Percentiles rank a stretch among this genome's conserved stretches.
These are phyloP conservation scores for Crotalus adamanteus DNA, from an alignment of 2,797 vertebrate genomes.

Conservation along the genomic window DNA sequence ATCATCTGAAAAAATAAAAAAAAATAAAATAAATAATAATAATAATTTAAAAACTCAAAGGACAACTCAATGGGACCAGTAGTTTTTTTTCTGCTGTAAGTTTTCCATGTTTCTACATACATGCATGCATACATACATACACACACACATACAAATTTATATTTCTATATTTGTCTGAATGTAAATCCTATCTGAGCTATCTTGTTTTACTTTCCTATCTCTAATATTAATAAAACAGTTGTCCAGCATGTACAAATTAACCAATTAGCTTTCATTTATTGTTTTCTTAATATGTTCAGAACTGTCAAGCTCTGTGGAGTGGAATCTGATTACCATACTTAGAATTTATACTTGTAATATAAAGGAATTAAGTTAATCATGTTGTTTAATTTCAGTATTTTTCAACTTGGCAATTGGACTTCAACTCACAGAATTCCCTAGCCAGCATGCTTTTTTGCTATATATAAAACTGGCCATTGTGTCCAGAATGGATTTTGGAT, in stretches of 20 bases:
- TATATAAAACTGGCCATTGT: not conserved
- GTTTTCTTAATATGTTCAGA: not conserved
- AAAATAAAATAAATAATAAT: not conserved
- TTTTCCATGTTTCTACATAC: not conserved
- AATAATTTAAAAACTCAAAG: not conserved
- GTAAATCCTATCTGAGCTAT: not conserved
- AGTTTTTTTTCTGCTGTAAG: not conserved
- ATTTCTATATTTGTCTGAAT: not conserved
- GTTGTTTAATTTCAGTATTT: not conserved
- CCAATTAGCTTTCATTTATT: not conserved
- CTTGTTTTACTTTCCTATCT: too few relatives aligned
- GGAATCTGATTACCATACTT: not conserved
- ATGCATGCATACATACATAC: too few relatives aligned
- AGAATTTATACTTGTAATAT: not conserved
- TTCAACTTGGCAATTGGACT: not conserved
- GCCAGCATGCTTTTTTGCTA: not conserved
- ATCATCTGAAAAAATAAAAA: not conserved
- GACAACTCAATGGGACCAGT: not conserved
- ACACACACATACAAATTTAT: not conserved
- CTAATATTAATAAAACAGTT: not conserved
- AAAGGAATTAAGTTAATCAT: not conserved
- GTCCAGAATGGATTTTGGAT: not conserved
- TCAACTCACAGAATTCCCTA: not conserved
- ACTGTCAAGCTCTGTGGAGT: not conserved
- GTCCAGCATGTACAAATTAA: not conserved